A percentile compares a stretch with the other conserved stretches of the same genome.
phyloP scores from a whole-genome alignment of 2,113 vertebrate genomes.

The Chlorodrepanis virens region DNA sequence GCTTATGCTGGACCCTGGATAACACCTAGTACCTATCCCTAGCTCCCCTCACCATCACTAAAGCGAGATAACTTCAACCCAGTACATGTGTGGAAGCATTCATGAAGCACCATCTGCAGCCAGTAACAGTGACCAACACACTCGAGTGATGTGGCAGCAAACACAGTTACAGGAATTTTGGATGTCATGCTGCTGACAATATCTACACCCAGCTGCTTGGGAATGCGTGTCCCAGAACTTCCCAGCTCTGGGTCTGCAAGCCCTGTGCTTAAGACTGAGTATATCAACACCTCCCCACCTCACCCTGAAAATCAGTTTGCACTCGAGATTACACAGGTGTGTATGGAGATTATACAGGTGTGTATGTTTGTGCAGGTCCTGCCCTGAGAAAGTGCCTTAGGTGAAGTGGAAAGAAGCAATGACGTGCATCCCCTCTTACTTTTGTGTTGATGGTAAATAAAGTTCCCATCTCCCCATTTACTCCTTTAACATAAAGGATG shows the following conservation, averaged over 20 bases:
- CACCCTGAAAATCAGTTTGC: neutral
- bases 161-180: neutral
- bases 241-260: neutral
- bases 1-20: neutral
- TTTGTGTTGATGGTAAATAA: neutral
- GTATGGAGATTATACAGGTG: neutral
- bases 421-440: neutral
- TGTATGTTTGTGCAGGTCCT: neutral
- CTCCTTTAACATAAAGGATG: neutral
- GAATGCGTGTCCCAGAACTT: neutral
- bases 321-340: neutral
- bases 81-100: neutral
- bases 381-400: neutral
- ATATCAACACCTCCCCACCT: neutral
- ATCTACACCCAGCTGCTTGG: neutral
- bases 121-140: neutral
- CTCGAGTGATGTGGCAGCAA: neutral
- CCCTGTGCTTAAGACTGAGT: neutral
- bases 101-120: neutral
- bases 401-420: neutral
- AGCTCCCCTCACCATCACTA: neutral
- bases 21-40: neutral
- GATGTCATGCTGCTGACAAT: neutral
- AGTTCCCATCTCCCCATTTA: neutral
- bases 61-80: neutral